Conservation (phyloP, 1,140 invertebrate species). For the Drosophila pachea region DNA sequence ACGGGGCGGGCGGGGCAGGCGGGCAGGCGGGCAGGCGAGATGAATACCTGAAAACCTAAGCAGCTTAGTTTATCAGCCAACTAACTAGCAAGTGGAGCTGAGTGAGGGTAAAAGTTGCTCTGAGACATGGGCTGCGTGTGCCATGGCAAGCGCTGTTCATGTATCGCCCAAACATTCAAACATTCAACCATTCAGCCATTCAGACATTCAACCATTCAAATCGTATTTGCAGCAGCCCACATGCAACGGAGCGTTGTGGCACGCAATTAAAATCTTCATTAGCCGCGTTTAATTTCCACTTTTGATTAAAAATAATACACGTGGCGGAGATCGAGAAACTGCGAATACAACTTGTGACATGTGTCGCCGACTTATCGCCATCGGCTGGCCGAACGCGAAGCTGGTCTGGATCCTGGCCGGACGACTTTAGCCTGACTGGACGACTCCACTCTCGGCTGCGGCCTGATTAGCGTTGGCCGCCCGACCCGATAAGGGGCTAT, state of each 20-base stretch:
- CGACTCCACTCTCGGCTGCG: slow-evolving; percentile 29
- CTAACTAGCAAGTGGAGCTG: slow-evolving; percentile 4
- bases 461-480: slow-evolving; percentile 67
- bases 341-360: slow-evolving; percentile 70
- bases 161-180: slow-evolving; percentile 39
- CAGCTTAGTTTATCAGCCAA: slow-evolving; percentile 34
- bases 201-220: neutral
- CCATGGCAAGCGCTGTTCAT: slow-evolving; percentile 53
- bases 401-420: slow-evolving; percentile 30
- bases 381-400: slow-evolving; percentile 34
- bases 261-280: slow-evolving; percentile 78
- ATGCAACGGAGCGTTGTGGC: slow-evolving; percentile 61
- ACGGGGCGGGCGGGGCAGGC: slow-evolving; percentile 18
- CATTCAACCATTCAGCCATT: slow-evolving; percentile 3
- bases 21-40: slow-evolving; percentile 9
- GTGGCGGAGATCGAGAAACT: slow-evolving; percentile 25
- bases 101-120: slow-evolving; percentile 33
- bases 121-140: slow-evolving; percentile 24
- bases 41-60: slow-evolving; percentile 31
- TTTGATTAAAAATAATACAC: slow-evolving; percentile 68
- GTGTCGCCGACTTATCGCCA: slow-evolving; percentile 70
- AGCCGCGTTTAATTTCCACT: slow-evolving; percentile 77
- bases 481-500: slow-evolving; percentile 62
- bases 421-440: slow-evolving; percentile 30
- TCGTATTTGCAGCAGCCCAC: slow-evolving; percentile 43